Percentiles rank a stretch among this genome's conserved stretches.
phyloP scores from a whole-genome alignment of 2,797 vertebrate species.

The Anguilla anguilla region DNA sequence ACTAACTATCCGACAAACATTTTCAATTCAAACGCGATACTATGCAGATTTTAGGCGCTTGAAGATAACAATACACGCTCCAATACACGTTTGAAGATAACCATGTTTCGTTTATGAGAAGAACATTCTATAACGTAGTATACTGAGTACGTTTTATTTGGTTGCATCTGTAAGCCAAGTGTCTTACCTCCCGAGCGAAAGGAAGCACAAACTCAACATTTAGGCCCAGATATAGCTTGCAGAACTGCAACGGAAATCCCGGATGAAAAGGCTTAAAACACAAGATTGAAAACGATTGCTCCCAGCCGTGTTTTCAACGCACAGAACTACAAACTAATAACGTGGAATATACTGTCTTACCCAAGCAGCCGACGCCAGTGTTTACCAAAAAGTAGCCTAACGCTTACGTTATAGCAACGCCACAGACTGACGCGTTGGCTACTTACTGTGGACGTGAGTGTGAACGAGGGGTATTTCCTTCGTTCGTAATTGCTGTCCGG shows the following conservation, averaged over 20 bases:
- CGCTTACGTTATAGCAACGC: not conserved
- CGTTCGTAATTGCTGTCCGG: not conserved
- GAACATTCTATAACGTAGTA: not conserved
- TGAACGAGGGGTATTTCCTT: not conserved
- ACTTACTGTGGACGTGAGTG: not conserved
- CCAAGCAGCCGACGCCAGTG: not conserved
- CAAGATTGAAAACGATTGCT: not conserved
- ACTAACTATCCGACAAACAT: not conserved
- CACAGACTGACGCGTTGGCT: not conserved
- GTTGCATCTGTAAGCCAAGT: not conserved
- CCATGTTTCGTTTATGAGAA: not conserved
- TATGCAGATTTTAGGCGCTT: conserved; percentile 59
- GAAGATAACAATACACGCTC: conserved; percentile 30
- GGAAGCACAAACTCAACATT: not conserved
- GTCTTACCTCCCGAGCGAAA: not conserved
- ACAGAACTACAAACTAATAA: not conserved
- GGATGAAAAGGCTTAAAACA: not conserved
- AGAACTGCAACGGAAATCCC: conserved; percentile 5
- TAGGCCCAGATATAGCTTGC: conserved; percentile 13
- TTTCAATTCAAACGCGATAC: conserved; percentile 35
- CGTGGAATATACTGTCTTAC: not conserved
- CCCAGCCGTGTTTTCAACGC: conserved; percentile 10
- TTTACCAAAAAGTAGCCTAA: conserved; percentile 7
- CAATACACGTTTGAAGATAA: conserved; percentile 68
- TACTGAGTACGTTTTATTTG: not conserved